Percentiles rank a stretch among this genome's conserved stretches.
These are phyloP conservation scores for Isaurus tuberculatus DNA, from an alignment of 92 coral and sea anemone species.

Conservation along the genomic window DNA sequence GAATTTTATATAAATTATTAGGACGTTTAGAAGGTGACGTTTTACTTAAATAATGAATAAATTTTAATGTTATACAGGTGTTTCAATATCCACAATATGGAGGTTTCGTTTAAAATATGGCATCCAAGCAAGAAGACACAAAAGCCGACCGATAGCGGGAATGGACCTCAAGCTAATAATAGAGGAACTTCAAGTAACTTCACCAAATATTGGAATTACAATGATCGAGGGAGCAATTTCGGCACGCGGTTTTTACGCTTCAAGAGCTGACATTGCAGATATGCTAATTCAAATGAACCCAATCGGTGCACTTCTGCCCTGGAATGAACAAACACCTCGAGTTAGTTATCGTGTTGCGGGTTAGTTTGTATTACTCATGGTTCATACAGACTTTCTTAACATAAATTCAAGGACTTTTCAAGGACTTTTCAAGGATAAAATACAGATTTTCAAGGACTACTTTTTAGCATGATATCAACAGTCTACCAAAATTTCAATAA, in stretches of 20 bases:
- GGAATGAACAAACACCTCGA: conserved; percentile 49
- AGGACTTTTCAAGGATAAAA: too few species aligned
- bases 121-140: not conserved
- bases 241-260: conserved; percentile 18
- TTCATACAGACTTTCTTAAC: too few species aligned
- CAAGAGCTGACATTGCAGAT: conserved; percentile 46
- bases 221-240: conserved; percentile 49
- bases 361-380: too few species aligned
- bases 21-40: too few species aligned
- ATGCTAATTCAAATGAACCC: conserved; percentile 43
- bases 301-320: conserved; percentile 45
- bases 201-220: conserved; percentile 40
- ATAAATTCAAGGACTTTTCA: too few species aligned
- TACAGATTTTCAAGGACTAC: too few species aligned
- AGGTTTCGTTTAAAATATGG: conserved; percentile 34
- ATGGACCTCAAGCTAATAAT: conserved; percentile 16
- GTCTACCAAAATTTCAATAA: too few species aligned
- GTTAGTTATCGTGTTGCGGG: conserved; percentile 5
- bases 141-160: conserved; percentile 8
- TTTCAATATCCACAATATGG: conserved; percentile 51
- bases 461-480: too few species aligned
- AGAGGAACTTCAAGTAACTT: conserved; percentile 27
- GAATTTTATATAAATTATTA: too few species aligned
- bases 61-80: not conserved
- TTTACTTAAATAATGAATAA: not conserved